A percentile compares a stretch with the other conserved stretches of the same genome.
Evolutionary conservation across 2,797 vertebrate species (phyloP).

Genomic region (Sebastolobus alascanus): DNA sequence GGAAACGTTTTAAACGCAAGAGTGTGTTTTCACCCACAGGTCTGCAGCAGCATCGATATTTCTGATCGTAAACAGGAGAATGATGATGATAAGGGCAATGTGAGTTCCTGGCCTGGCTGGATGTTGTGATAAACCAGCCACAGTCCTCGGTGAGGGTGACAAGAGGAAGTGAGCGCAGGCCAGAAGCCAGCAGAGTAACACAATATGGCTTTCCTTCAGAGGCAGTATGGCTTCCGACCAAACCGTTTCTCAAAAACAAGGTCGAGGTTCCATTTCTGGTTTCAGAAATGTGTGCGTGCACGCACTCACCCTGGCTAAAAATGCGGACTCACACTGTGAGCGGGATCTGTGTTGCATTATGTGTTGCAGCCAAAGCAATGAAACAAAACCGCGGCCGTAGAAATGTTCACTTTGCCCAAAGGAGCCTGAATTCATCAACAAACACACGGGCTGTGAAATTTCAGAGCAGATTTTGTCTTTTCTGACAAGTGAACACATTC

Average conservation of each 20-base stretch:
- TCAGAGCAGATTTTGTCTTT: conserved; percentile 59
- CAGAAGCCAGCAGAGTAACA: conserved; percentile 59
- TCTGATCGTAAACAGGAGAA: conserved; percentile 23
- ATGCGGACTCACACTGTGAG: conserved; percentile 55
- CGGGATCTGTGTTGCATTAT: conserved; percentile 82
- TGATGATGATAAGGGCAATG: conserved; percentile 24
- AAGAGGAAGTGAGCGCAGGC: conserved; percentile 68
- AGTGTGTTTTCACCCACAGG: conserved; percentile 34
- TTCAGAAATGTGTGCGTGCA: not conserved
- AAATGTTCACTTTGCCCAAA: conserved; percentile 72
- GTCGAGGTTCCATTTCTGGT: conserved; percentile 70
- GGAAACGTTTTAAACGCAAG: conserved; percentile 30
- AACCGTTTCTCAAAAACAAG: conserved; percentile 78
- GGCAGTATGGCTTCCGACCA: conserved; percentile 66
- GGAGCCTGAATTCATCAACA: conserved; percentile 60
- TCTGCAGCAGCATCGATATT: conserved; percentile 16
- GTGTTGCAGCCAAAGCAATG: conserved; percentile 76
- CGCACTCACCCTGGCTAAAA: conserved; percentile 46
- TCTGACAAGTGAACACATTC: conserved; percentile 58
- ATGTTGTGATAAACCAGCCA: conserved; percentile 44
- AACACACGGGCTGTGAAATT: conserved; percentile 54
- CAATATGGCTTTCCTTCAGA: conserved; percentile 71
- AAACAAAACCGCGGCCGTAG: conserved; percentile 77
- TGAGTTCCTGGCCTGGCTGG: conserved; percentile 21
- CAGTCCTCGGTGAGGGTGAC: conserved; percentile 48